Evolutionary conservation across 1,140 invertebrate genomes (phyloP).

Genomic region (Drosophila watanabei): DNA sequence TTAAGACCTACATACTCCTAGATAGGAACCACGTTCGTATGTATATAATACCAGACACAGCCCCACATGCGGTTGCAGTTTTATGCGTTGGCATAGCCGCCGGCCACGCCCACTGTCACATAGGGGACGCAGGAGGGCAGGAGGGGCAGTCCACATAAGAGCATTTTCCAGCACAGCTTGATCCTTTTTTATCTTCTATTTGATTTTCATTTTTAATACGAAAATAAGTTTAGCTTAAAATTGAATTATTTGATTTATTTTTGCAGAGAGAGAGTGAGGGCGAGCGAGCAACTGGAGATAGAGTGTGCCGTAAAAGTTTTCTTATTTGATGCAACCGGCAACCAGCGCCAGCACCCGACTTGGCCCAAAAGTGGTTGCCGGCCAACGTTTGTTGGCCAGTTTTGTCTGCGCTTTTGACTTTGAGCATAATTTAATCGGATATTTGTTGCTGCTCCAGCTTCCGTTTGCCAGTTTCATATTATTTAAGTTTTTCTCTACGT

Average conservation of each 20-base stretch:
- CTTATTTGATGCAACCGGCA: conserved; percentile 64
- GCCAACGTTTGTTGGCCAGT: conserved; percentile 69
- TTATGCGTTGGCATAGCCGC: conserved; percentile 69
- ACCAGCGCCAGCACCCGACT: conserved; percentile 4
- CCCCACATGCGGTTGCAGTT: conserved; percentile 72
- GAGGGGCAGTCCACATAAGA: conserved; percentile 35
- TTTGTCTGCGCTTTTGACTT: conserved; percentile 80
- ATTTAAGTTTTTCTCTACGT: conserved; percentile 65
- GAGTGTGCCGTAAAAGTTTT: conserved; percentile 68
- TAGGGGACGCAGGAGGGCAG: background rate
- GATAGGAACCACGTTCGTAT: conserved; percentile 7
- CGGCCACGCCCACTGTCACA: conserved; percentile 70
- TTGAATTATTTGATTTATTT: conserved; percentile 85
- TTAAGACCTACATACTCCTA: background rate
- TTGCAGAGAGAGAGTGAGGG: conserved; percentile 35
- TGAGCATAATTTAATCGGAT: conserved; percentile 84
- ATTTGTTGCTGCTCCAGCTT: conserved; percentile 64
- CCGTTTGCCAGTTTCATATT: conserved; percentile 67
- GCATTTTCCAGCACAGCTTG: conserved; percentile 73
- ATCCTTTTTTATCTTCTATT: conserved; percentile 84
- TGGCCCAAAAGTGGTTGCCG: conserved; percentile 60
- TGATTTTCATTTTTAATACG: conserved; percentile 85
- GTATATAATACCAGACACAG: conserved; percentile 15
- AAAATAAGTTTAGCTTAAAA: conserved; percentile 85
- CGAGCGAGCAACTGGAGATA: conserved; percentile 16